A percentile compares a stretch with the other conserved stretches of the same genome.
Evolutionary conservation across 2,888 invertebrate species (phyloP).

Genomic region (Clostera curtula): DNA sequence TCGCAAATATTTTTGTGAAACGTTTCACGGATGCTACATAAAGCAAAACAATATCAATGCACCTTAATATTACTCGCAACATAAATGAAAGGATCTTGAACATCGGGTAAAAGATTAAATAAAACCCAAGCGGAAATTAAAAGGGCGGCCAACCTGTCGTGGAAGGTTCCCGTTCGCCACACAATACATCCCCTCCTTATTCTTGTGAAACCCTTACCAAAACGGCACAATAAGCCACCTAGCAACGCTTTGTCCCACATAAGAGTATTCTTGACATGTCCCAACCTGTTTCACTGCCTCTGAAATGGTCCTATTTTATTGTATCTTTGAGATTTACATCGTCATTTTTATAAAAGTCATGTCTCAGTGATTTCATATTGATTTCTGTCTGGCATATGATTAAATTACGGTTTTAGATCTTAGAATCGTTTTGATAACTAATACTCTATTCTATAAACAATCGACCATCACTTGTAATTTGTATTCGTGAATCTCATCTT

Average conservation of each 20-base stretch:
- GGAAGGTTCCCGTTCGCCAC: slow-evolving; percentile 15
- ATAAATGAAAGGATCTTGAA: neutral
- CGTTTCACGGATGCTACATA: no score
- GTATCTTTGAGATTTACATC: no score
- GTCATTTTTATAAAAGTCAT: neutral
- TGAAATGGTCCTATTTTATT: neutral
- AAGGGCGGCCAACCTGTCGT: slow-evolving; percentile 31
- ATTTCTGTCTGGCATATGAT: no score
- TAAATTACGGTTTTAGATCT: no score
- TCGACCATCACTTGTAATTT: no score
- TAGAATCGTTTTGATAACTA: no score
- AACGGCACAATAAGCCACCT: slow-evolving; percentile 23
- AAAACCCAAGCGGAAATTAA: slow-evolving; percentile 27
- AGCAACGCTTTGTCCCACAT: slow-evolving; percentile 18
- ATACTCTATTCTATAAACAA: no score
- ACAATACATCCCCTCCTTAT: slow-evolving; percentile 25
- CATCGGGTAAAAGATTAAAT: slow-evolving; percentile 17
- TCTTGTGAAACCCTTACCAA: slow-evolving; percentile 23
- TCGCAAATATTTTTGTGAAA: no score
- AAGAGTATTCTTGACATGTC: slow-evolving; percentile 15
- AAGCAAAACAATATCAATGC: no score
- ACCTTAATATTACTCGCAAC: no score
- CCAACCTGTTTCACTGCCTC: slow-evolving; percentile 20
- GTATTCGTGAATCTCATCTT: no score
- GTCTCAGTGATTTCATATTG: no score